These are phyloP conservation scores for Dendrocincla fuliginosa DNA, from an alignment of 2,797 vertebrate species.

Conservation along the genomic window DNA sequence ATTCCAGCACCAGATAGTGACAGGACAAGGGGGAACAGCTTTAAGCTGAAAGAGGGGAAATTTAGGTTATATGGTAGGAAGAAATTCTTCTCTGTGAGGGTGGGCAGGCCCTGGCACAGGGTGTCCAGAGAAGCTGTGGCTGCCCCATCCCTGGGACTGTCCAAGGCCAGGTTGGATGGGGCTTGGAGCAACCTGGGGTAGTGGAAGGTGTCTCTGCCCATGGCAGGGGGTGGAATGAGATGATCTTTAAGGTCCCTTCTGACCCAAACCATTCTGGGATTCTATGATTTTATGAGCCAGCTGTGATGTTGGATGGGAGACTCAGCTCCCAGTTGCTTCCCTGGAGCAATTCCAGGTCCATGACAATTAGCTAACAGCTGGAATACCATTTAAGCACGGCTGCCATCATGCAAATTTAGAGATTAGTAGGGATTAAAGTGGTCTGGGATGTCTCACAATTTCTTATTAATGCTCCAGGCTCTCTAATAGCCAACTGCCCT, in stretches of 20 bases:
- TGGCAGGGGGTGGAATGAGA: not conserved
- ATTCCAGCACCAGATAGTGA: not conserved
- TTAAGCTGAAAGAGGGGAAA: not conserved
- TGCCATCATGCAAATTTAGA: not conserved
- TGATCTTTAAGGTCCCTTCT: not conserved
- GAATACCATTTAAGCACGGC: not conserved
- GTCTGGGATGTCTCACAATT: not conserved
- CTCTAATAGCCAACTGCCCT: not conserved
- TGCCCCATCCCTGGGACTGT: not conserved
- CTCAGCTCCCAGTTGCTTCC: not conserved
- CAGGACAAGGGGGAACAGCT: not conserved
- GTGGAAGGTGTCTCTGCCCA: not conserved
- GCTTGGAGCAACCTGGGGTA: fast-evolving
- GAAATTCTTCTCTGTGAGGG: not conserved
- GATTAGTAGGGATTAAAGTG: not conserved
- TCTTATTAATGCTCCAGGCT: not conserved
- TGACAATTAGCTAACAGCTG: not conserved
- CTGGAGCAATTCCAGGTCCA: not conserved
- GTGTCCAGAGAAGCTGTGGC: not conserved
- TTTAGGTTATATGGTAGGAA: not conserved
- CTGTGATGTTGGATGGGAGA: not conserved
- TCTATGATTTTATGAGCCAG: not conserved
- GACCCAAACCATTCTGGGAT: not conserved
- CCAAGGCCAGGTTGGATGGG: fast-evolving
- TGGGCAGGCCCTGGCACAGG: not conserved